phyloP scores from a whole-genome alignment of 2,888 invertebrate genomes.

The Leucophenga montana region DNA sequence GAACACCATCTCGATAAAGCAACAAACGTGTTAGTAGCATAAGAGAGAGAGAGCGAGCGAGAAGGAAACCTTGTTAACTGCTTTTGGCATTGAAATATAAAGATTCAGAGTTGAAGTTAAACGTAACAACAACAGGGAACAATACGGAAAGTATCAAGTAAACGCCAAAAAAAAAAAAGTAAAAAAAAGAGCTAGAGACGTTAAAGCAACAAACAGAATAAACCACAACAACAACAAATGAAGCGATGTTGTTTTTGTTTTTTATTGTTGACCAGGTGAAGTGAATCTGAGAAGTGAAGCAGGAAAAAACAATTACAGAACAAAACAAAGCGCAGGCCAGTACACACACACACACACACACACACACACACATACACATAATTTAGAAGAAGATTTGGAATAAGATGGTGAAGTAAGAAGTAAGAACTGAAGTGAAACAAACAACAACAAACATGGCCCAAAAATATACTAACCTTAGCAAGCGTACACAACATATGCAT shows the following conservation, averaged over 20 bases:
- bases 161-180: background rate
- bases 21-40: background rate
- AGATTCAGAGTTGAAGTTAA: background rate
- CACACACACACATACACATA: background rate
- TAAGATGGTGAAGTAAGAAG: background rate
- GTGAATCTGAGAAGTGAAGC: conserved; percentile 7
- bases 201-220: background rate
- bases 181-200: too few relatives aligned
- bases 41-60: background rate
- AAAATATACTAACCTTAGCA: background rate
- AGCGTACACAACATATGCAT: background rate
- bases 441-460: background rate
- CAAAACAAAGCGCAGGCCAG: background rate
- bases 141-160: conserved; percentile 2
- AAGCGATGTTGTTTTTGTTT: background rate
- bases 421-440: background rate
- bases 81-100: conserved; percentile 21
- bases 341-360: too few relatives aligned
- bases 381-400: background rate
- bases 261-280: conserved; percentile 11
- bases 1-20: too few relatives aligned
- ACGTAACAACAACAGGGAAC: background rate
- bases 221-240: conserved; percentile 5
- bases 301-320: conserved; percentile 22
- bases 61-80: conserved; percentile 10